Base-by-base conservation (phyloP, 2,888 invertebrate genomes). In the Drosophila nigricruria region DNA sequence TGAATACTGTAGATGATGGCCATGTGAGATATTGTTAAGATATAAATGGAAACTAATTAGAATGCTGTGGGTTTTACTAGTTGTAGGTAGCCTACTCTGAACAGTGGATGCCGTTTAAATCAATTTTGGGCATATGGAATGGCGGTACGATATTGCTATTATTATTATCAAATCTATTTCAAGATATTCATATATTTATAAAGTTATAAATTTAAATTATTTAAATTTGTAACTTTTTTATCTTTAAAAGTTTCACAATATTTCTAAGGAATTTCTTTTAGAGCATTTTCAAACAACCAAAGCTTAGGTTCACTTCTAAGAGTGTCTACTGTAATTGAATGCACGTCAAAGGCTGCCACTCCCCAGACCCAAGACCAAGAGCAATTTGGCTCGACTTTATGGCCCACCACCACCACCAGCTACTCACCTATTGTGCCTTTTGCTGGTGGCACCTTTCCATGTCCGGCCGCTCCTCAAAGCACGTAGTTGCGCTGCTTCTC, bases 401-500 rank as follows among this genome's bases (percentile, higher is more conserved):
- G 73, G 63, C 36, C 54, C 52, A 52, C 20, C 34, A 53, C n/a
- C 36, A 20, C 5, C n/a, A n/a, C n/a, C 23, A 27, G 9, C n/a
- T 36, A 68, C 68, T 70, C 42, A 70, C 70, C 70, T 36, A 30
- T 10, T 8, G n/a, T 12, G 25, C 32, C 16, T 16, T 12, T 2
- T 9, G 40, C 16, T 30, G 42, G 30, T 36, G 38, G 38, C 27
- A 25, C 25, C 25, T n/a, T 34, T 18, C 16, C 30, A 20, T 40
- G 42, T 56, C 27, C 52, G 43, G 43, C 16, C 68, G 47, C 62
- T 30, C 57, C 64, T 67, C n/a, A 91, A 38, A 91, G 91, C 71
- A 92, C 90, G 65, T 87, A 91, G 73, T 92, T 92, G 49, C 84
- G 84, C 73, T 90, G 89, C 87, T 91, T 91, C 66, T 92, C 92